Conservation (phyloP, 2,888 invertebrate genomes). For the Alentia gelatinosa region DNA sequence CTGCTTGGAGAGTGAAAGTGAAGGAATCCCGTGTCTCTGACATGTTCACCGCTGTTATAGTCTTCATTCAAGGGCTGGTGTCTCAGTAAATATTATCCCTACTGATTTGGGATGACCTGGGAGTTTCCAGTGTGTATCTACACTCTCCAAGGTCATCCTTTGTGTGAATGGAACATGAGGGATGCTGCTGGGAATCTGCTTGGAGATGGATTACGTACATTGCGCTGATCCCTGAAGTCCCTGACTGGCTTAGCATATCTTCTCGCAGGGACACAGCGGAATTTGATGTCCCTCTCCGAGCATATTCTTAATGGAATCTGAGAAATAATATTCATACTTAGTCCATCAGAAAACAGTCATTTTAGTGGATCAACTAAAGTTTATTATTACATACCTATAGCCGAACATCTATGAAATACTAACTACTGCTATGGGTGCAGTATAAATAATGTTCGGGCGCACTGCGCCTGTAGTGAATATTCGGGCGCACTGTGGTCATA, state of each 20-base stretch:
- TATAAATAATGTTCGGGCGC: no score
- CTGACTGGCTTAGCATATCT: background rate
- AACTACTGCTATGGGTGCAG: no score
- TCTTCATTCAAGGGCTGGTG: background rate
- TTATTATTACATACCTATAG: no score
- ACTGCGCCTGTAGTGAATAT: no score
- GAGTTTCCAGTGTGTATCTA: background rate
- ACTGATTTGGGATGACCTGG: background rate
- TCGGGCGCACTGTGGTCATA: no score
- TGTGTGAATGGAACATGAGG: background rate
- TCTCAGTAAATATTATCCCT: background rate
- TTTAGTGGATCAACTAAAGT: no score
- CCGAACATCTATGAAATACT: no score
- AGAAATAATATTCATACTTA: no score
- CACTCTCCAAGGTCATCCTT: background rate
- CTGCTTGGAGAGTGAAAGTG: no score
- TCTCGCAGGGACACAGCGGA: background rate
- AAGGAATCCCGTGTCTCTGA: background rate
- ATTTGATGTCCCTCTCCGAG: background rate
- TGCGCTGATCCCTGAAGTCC: background rate
- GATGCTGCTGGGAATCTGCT: background rate
- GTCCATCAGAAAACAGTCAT: no score
- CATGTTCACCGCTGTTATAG: background rate
- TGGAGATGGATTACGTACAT: background rate
- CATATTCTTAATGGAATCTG: no score